These are phyloP conservation scores for Oenanthe oenanthe DNA, from an alignment of 2,113 vertebrate species.

Conservation along the genomic window DNA sequence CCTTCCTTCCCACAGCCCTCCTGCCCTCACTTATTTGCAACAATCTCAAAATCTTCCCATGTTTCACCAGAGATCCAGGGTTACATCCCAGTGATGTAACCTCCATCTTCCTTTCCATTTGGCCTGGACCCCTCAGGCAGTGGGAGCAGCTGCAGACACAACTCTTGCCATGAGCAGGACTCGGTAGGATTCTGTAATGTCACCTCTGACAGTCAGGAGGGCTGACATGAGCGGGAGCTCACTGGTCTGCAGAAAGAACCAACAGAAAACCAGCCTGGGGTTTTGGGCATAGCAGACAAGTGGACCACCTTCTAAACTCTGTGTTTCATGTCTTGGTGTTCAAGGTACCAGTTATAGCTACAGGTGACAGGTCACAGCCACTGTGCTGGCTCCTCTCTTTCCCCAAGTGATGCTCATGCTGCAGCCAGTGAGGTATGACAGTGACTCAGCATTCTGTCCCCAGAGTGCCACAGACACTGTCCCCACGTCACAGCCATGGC, in stretches of 20 bases:
- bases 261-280: neutral
- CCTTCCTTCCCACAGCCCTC: neutral
- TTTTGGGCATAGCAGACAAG: neutral
- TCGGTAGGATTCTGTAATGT: slow-evolving; percentile 79
- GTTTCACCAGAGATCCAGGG: neutral
- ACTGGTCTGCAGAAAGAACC: slow-evolving; percentile 74
- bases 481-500: neutral
- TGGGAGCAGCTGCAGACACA: slow-evolving; percentile 1
- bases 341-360: fast-evolving
- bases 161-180: slow-evolving; percentile 68
- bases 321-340: neutral
- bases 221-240: slow-evolving; percentile 75
- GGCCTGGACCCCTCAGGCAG: neutral
- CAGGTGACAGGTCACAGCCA: neutral
- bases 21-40: neutral
- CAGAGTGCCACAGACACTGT: neutral
- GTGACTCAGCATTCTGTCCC: neutral
- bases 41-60: neutral
- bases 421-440: neutral
- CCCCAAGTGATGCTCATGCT: neutral
- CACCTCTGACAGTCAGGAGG: slow-evolving; percentile 80
- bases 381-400: neutral
- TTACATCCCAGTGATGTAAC: neutral
- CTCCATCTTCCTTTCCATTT: neutral
- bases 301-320: neutral